Evolutionary conservation across 2,888 invertebrate genomes (phyloP).

Genomic region (Norana najaformis): DNA sequence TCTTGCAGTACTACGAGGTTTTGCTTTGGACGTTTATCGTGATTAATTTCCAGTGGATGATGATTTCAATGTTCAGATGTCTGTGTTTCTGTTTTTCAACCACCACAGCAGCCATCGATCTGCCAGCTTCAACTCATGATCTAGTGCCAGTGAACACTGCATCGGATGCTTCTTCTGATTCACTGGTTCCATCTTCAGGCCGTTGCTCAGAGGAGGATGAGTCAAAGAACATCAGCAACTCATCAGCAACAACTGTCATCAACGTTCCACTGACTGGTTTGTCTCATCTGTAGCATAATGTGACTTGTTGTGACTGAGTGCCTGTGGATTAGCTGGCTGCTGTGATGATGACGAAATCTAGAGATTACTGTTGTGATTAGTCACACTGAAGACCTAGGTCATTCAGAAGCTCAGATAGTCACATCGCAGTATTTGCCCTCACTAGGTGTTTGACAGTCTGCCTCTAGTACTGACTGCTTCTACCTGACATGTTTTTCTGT

Average conservation of each 20-base stretch:
- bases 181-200: neutral
- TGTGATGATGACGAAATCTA: neutral
- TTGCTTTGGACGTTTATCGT: no score
- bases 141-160: neutral
- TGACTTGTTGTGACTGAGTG: no score
- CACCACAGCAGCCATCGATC: neutral
- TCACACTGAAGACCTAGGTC: neutral
- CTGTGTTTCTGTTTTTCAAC: neutral
- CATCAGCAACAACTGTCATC: neutral
- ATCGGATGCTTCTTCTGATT: neutral
- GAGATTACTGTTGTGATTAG: neutral
- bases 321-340: no score
- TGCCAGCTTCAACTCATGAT: no score
- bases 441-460: neutral
- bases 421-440: neutral
- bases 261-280: neutral
- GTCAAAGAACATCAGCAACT: neutral
- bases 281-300: neutral
- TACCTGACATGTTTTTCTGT: neutral
- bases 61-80: no score
- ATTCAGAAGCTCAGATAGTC: neutral
- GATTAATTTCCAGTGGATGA: no score
- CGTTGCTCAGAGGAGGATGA: neutral
- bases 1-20: no score
- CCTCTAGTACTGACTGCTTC: neutral